phyloP scores from a whole-genome alignment of 1,140 invertebrate species.

The Mylabris phalerata region DNA sequence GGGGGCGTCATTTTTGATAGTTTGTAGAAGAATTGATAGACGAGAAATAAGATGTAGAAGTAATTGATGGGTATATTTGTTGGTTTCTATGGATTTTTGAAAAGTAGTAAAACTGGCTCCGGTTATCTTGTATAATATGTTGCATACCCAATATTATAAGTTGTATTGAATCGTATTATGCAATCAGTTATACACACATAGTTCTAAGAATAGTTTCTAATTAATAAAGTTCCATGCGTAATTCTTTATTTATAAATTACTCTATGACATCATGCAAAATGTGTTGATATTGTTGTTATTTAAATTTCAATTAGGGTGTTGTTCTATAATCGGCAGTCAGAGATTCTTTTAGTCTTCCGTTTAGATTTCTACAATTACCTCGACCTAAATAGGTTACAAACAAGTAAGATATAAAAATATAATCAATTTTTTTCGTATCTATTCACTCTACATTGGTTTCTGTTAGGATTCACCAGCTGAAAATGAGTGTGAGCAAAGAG shows the following conservation, averaged over 20 bases:
- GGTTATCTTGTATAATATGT: no score
- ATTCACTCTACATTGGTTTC: background rate
- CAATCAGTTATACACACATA: constrained; percentile 1
- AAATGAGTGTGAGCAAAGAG: constrained; percentile 31
- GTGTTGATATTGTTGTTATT: background rate
- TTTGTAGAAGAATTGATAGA: background rate
- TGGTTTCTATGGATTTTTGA: background rate
- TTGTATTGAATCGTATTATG: no score
- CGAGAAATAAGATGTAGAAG: background rate
- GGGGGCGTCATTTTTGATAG: constrained; percentile 1
- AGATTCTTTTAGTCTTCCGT: background rate
- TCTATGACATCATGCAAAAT: no score
- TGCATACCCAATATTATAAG: no score
- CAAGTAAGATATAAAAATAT: background rate
- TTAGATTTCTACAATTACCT: background rate
- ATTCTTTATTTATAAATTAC: no score
- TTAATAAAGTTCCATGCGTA: no score
- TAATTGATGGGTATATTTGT: background rate
- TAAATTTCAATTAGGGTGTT: background rate
- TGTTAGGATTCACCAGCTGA: background rate
- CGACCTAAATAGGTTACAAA: background rate
- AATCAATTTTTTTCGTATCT: background rate
- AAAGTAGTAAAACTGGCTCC: no score
- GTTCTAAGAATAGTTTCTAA: no score
- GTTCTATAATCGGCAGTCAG: background rate